Evolutionary conservation across 1,140 invertebrate species (phyloP), one percentile per base, ranked within the genome.

Genomic region (Pygmarrhopalites habei): DNA sequence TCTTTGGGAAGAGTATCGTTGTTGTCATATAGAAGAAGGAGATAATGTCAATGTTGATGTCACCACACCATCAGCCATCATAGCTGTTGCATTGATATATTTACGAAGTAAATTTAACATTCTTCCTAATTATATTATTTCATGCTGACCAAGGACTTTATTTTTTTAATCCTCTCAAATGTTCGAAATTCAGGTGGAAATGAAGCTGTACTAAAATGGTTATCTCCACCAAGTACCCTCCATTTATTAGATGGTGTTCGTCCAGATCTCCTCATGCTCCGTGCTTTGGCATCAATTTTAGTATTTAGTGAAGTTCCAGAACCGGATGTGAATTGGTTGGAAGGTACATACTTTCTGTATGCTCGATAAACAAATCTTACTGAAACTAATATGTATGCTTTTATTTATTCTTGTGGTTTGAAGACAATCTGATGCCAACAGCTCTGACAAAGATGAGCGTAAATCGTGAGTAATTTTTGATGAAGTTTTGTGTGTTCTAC

Each of bases 41-140:
- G 87, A 91, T 62, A 85, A 83, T 23, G 90, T 96, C 17, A 98
- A 98, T 78, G 86, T 95, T 46, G 91, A 97, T 79, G 92, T 98
- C 1, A 98, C 94, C 1, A 89, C 90, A 51, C 93, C 94, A 15
- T 94, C 94, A 15, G 92, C 94, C 4, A 98, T 92, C 0, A 78
- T 97, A 35, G 95, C 95, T 0, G 77, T 98, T 12, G 94, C 92
- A 4, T 82, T 98, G 60, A 91, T 97, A 82, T 98, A 92, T 43
- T 35, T 69, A 14, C 15, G 63, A 61, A 69, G 68, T 69, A 60
- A 62, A 10, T 7, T 49, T 43, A 53, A 62, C 1, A 62, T 15
- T 53, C 19, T 29, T 61, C 25, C 19, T n/a, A n/a, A n/a, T n/a
- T n/a, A n/a, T n/a, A n/a, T n/a, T n/a, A n/a, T n/a, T n/a, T n/a